Evolutionary conservation across 1,140 invertebrate species (phyloP).

Genomic region (Drosophila seguyi): DNA sequence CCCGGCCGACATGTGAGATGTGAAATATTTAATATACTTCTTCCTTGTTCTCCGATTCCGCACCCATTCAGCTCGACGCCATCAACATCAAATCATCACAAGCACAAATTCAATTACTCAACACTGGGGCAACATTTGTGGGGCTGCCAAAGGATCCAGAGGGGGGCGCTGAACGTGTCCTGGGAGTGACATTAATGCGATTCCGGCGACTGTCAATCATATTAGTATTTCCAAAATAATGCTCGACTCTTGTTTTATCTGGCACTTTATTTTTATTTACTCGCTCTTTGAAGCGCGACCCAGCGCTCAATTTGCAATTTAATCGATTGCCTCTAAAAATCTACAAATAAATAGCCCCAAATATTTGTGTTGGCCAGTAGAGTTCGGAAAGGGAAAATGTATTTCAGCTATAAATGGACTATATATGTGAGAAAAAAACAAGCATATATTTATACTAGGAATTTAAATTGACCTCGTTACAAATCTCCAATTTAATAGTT

Average conservation of each 20-base stretch:
- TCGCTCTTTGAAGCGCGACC: slow-evolving; percentile 55
- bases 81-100: slow-evolving; percentile 75
- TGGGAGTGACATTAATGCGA: slow-evolving; percentile 77
- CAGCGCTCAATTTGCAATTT: slow-evolving; percentile 67
- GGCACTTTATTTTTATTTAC: slow-evolving; percentile 37
- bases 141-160: neutral
- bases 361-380: slow-evolving; percentile 22
- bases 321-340: slow-evolving; percentile 66
- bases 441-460: neutral
- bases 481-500: too few species aligned
- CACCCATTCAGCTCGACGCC: slow-evolving; percentile 15
- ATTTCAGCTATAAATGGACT: neutral
- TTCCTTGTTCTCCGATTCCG: slow-evolving; percentile 23
- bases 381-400: slow-evolving; percentile 8
- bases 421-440: neutral
- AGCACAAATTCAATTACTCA: slow-evolving; percentile 80
- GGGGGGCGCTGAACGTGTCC: slow-evolving; percentile 7
- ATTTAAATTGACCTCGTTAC: too few species aligned
- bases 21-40: slow-evolving; percentile 73
- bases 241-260: slow-evolving; percentile 49
- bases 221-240: slow-evolving; percentile 61
- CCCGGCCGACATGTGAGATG: slow-evolving; percentile 22
- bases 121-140: slow-evolving; percentile 37
- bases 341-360: slow-evolving; percentile 56
- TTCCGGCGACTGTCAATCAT: slow-evolving; percentile 71